Conservation (phyloP, 2,888 invertebrate species). For the Iphiclides podalirius region DNA sequence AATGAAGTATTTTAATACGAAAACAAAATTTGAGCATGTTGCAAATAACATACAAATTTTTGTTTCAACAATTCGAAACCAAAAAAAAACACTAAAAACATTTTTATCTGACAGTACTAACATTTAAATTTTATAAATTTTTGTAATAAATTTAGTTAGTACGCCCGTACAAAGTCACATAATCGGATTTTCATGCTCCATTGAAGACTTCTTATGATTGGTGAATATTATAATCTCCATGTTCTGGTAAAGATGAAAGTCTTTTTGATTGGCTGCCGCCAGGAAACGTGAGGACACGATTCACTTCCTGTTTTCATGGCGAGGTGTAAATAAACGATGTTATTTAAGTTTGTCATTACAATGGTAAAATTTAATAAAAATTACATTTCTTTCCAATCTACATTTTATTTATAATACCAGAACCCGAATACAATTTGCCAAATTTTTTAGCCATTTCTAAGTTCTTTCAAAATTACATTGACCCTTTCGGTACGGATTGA, state of each 20-base stretch:
- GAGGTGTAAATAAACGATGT: neutral
- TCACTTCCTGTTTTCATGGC: constrained; percentile 61
- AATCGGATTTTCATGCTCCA: constrained; percentile 59
- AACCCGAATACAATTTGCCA: too few species aligned
- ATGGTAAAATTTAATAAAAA: too few species aligned
- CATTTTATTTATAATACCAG: too few species aligned
- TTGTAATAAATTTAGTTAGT: neutral
- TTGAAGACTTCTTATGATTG: constrained; percentile 59
- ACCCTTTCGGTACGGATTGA: constrained; percentile 55
- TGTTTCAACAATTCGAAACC: too few species aligned
- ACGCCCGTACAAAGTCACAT: constrained; percentile 52
- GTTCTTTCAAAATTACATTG: too few species aligned
- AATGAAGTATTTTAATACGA: constrained; percentile 36
- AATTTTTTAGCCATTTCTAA: too few species aligned
- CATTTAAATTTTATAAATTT: neutral
- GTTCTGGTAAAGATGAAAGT: constrained; percentile 52
- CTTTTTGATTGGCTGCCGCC: constrained; percentile 64
- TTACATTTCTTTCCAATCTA: too few species aligned
- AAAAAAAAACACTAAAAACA: too few species aligned
- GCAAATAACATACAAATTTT: too few species aligned
- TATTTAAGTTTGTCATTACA: neutral
- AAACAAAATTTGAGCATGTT: constrained; percentile 15
- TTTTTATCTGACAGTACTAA: too few species aligned
- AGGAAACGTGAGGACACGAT: constrained; percentile 66
- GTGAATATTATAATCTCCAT: constrained; percentile 54